Conservation (phyloP, 2,888 invertebrate genomes). For the Hirtodrosophila cameraria region DNA sequence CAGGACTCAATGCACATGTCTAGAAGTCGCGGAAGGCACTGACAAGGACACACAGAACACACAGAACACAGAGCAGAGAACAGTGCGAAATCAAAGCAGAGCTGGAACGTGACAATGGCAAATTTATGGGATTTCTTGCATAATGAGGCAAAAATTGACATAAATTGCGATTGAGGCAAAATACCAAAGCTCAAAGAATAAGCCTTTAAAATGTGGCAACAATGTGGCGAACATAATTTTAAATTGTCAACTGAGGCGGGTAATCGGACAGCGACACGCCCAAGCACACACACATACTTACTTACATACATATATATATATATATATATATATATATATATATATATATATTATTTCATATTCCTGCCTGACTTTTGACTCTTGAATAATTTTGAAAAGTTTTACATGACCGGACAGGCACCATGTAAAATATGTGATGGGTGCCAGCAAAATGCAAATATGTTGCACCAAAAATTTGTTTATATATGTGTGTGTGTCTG, state of each 20-base stretch:
- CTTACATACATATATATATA: background rate
- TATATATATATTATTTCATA: slow-evolving; percentile 21
- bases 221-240: slow-evolving; percentile 24
- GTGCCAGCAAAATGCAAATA: slow-evolving; percentile 39
- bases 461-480: slow-evolving; percentile 10
- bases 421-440: slow-evolving; percentile 40
- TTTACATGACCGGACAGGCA: slow-evolving; percentile 25
- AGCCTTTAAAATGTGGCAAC: slow-evolving; percentile 32
- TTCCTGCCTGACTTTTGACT: slow-evolving; percentile 19
- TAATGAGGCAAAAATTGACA: slow-evolving; percentile 42
- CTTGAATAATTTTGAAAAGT: slow-evolving; percentile 38
- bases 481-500: background rate
- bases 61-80: too few relatives aligned
- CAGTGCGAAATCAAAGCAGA: slow-evolving; percentile 5
- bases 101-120: slow-evolving; percentile 45
- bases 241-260: slow-evolving; percentile 36
- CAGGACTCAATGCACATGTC: slow-evolving; percentile 1
- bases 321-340: background rate
- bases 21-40: slow-evolving; percentile 3
- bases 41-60: slow-evolving; percentile 6
- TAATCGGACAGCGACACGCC: background rate
- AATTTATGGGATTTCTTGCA: slow-evolving; percentile 43
- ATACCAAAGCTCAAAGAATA: slow-evolving; percentile 19
- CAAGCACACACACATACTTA: background rate
- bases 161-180: slow-evolving; percentile 21